phyloP scores from a whole-genome alignment of 2,797 vertebrate genomes.

The Otus scops region DNA sequence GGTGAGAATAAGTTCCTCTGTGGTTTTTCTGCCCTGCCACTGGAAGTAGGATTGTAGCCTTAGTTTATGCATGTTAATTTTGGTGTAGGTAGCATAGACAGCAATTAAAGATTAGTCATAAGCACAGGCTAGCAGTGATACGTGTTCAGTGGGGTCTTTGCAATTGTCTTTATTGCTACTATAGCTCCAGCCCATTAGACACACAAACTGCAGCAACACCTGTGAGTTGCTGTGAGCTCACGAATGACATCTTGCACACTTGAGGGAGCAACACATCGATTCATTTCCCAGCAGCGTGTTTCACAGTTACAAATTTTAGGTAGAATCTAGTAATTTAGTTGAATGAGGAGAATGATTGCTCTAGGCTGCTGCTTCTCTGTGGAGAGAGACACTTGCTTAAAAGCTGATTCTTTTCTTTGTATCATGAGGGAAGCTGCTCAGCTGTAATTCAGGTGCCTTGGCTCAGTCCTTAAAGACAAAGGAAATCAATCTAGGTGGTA shows the following conservation, averaged over 20 bases:
- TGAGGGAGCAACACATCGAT: not conserved
- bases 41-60: not conserved
- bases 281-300: not conserved
- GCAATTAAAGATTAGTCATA: not conserved
- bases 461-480: not conserved
- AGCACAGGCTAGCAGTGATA: fast-evolving
- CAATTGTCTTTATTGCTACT: not conserved
- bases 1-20: not conserved
- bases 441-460: not conserved
- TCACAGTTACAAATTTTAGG: not conserved
- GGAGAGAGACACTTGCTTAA: not conserved
- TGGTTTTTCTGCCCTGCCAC: not conserved
- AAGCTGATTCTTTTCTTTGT: not conserved
- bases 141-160: not conserved
- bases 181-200: not conserved
- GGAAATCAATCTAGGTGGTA: not conserved
- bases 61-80: not conserved
- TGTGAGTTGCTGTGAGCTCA: not conserved
- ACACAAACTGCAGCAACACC: not conserved
- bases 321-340: not conserved
- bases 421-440: not conserved
- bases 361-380: not conserved
- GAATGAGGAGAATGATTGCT: not conserved
- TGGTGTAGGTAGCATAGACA: not conserved
- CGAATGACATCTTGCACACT: not conserved